Evolutionary conservation across 92 coral and sea anemone genomes (phyloP), one percentile per base, ranked within the genome.

Genomic region (Porites lobata): DNA sequence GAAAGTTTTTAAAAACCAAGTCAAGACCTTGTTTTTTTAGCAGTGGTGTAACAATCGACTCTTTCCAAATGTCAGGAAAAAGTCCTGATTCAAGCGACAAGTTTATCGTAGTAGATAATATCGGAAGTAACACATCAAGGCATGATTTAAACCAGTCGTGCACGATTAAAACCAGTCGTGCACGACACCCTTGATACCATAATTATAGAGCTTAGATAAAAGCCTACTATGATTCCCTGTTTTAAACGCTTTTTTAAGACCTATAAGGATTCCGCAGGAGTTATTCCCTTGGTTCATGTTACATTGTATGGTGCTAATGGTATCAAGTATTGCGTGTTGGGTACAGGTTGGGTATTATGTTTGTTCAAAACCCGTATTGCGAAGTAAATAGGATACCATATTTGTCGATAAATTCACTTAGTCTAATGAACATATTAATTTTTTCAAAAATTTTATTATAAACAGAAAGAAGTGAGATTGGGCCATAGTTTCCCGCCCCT

Each of bases 161-260:
- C 22, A 21, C 22, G 22, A 21, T 21, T 21, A 21, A 47, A 69
- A 69, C 75, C 75, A 69, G 75, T 29, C 19, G 75, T 24, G 26
- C 26, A 24, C 26, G 26, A 24, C 26, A 24, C 26, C 26, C 26
- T 24, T 24, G 26, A 24, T 54, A 74, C 79, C 79, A 74, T 53
- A 74, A 74, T 50, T 74, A 18, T 50, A 61, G 52, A 74, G 79
- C 52, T 74, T 51, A 74, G 79, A 24, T 50, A 74, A 74, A 7
- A 74, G 26, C 50, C 50, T 52, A 19, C 18, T 22, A 47, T 74
- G 62, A 10, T 74, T 74, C 14, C 50, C 79, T 50, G 79, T 53
- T 17, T 74, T 63, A 50, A 74, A 74, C 9, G 79, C 65, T 63
- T 74, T 74, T 22, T 74, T 74, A 8, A 70, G 75, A 70, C 26